Percentiles rank a stretch among this genome's conserved stretches.
These are phyloP conservation scores for Calcarius lapponicus DNA, from an alignment of 2,797 vertebrate genomes.

Conservation along the genomic window DNA sequence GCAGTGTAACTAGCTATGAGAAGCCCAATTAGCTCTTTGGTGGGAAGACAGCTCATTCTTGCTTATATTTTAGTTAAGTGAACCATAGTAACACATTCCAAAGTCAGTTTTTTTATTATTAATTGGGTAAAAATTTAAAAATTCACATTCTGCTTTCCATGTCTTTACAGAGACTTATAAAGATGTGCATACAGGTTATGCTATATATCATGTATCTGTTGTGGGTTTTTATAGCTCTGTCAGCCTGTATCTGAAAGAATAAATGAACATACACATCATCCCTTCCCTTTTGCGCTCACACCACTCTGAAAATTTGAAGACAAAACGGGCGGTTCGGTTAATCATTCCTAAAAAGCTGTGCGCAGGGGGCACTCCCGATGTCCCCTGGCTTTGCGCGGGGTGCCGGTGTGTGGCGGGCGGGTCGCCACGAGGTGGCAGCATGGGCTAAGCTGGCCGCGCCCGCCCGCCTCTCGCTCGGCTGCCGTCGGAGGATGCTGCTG, in stretches of 20 bases:
- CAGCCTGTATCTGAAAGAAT: not conserved
- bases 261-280: not conserved
- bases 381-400: rapidly evolving
- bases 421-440: conserved; percentile 56
- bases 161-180: not conserved
- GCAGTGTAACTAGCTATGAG: not conserved
- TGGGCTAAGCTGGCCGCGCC: not conserved
- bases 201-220: not conserved
- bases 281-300: not conserved
- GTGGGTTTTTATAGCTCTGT: not conserved
- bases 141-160: not conserved
- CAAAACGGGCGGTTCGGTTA: not conserved
- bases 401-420: not conserved
- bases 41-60: not conserved
- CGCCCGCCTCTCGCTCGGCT: not conserved
- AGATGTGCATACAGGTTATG: not conserved
- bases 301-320: not conserved
- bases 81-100: not conserved
- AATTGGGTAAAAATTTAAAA: not conserved
- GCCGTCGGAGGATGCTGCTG: rapidly evolving
- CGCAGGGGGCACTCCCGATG: not conserved
- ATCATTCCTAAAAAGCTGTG: not conserved
- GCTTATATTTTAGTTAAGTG: not conserved
- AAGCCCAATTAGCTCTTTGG: not conserved
- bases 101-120: not conserved